Conservation (phyloP, 2,113 vertebrate genomes). For the Pongo pygmaeus region DNA sequence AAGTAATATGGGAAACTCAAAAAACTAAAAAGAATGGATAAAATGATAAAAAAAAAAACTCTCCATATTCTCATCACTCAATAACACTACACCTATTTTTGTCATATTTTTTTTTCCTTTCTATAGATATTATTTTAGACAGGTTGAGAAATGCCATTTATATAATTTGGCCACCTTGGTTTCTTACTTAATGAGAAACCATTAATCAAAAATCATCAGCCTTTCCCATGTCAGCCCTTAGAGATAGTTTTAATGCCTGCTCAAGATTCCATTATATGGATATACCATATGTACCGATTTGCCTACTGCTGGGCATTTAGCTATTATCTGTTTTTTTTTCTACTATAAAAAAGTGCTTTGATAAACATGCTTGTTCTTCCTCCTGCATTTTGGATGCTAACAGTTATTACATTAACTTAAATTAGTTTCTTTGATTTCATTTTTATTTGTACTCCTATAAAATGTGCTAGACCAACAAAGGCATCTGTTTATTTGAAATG, state of each 20-base stretch:
- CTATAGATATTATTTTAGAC: not conserved
- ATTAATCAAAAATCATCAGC: not conserved
- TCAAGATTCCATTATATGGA: not conserved
- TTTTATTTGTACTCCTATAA: conserved; percentile 1
- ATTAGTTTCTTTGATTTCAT: not conserved
- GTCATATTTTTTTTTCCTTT: not conserved
- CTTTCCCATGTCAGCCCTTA: not conserved
- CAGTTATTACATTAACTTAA: not conserved
- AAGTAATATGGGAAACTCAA: not conserved
- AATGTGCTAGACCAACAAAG: not conserved
- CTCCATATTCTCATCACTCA: not conserved
- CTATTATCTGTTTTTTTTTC: not conserved
- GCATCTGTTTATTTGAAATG: not conserved
- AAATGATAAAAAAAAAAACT: not conserved
- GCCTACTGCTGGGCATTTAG: not conserved
- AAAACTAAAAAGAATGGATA: not conserved
- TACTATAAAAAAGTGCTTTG: not conserved
- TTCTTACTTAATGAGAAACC: not conserved
- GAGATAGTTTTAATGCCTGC: not conserved
- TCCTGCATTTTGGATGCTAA: conserved; percentile 3
- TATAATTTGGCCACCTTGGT: not conserved
- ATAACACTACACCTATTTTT: not conserved
- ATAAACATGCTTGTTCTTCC: not conserved
- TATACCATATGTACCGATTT: not conserved
- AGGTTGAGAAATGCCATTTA: not conserved